Base-by-base conservation (phyloP, 2,888 invertebrate genomes). In the Zootermopsis nevadensis region DNA sequence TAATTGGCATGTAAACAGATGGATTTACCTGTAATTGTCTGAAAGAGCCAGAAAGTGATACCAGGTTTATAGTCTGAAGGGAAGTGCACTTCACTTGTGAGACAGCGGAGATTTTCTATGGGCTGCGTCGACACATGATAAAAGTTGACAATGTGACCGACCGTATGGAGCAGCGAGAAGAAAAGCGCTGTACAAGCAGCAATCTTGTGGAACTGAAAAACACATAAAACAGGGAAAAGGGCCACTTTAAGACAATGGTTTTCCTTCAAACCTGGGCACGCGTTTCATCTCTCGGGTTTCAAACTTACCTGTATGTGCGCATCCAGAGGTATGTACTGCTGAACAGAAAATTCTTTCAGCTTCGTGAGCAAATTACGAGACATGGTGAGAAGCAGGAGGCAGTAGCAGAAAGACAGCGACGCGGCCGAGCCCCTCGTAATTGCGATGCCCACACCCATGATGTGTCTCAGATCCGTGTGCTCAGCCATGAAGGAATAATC, bases 101-200 rank as follows among this genome's bases (percentile, higher is more conserved):
- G 91, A 88, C 98, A 99, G 53, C 95, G 93, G 2, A 99, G 90
- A 89, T 99, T 97, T 87, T 97, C 98, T 1, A 98, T 92, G 0
- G 98, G 97, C 88, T 99, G 99, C 0, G 98, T 98, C 7, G 98
- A 98, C 0, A 99, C 96, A 88, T 99, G 98, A 89, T 99, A 99
- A 90, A 99, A 99, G 90, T 99, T 99, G 53, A 99, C 97, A 88
- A 98, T 95, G 88, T 99, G 99, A 0, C 98, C 98, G 3, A 97
- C 94, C 0, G 98, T 96, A 88, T 99, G 98, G 0, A 98, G 91
- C 0, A 98, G 91, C 0, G 98, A 97, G 90, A 98, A 98, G 90
- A 98, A 97, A 0, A 98, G 90, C 0, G 97, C 98, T 0, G 98
- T 98, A 87, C 97, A 96, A 0, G 98, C 99, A 0, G 97, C 97